Conservation (phyloP, 2,888 invertebrate species). For the Tortricodes alternella region DNA sequence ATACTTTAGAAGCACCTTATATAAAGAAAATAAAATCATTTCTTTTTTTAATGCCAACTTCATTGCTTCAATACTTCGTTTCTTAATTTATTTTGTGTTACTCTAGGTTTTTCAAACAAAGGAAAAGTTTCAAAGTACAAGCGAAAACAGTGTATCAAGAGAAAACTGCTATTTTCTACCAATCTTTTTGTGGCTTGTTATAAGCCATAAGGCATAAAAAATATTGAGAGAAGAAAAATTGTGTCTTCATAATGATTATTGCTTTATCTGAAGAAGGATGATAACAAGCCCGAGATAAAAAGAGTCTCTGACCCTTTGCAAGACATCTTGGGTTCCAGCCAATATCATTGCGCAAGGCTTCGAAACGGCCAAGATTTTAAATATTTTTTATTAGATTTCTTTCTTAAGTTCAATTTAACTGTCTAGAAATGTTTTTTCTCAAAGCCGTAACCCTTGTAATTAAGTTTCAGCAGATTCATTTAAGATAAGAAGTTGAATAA, state of each 20-base stretch:
- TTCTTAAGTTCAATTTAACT: slow-evolving; percentile 8
- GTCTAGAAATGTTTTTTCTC: background rate
- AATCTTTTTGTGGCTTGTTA: slow-evolving; percentile 10
- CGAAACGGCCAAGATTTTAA: slow-evolving; percentile 52
- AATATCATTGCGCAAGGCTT: slow-evolving; percentile 63
- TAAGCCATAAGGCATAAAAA: slow-evolving; percentile 5
- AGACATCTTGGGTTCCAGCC: slow-evolving; percentile 71
- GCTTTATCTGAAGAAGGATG: slow-evolving; percentile 73
- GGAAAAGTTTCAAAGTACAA: slow-evolving; percentile 45
- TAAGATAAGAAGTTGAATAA: too few relatives aligned
- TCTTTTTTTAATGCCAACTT: too few relatives aligned
- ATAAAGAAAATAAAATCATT: too few relatives aligned
- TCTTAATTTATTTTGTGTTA: background rate
- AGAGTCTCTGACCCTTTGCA: slow-evolving; percentile 80
- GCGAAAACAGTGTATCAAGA: slow-evolving; percentile 46
- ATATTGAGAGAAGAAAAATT: too few relatives aligned
- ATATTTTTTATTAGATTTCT: slow-evolving; percentile 42
- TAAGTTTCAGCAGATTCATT: too few relatives aligned
- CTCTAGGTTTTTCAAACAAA: slow-evolving; percentile 40
- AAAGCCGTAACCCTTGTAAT: too few relatives aligned
- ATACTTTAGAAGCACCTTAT: too few relatives aligned
- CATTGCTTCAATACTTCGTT: background rate
- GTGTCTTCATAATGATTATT: slow-evolving; percentile 71
- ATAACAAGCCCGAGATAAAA: slow-evolving; percentile 68
- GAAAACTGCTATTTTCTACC: slow-evolving; percentile 37